Evolutionary conservation across 2,113 vertebrate species (phyloP).

Genomic region (Pangasianodon hypophthalmus): DNA sequence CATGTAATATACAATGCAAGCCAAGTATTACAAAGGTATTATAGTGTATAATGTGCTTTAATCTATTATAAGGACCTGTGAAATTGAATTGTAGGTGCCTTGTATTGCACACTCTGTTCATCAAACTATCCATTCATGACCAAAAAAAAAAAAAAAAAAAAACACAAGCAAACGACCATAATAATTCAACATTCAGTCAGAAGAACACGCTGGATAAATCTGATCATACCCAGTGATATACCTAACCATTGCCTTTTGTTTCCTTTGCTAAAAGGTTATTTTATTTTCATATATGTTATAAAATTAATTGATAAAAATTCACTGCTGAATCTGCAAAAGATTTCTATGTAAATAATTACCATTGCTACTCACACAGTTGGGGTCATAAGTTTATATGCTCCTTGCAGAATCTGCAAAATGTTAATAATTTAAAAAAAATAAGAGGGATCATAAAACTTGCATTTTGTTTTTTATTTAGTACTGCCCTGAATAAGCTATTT

Average conservation of each 20-base stretch:
- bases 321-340: neutral
- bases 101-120: neutral
- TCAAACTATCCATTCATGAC: neutral
- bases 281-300: neutral
- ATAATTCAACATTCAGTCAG: neutral
- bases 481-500: no score
- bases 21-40: neutral
- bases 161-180: neutral
- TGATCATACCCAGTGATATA: neutral
- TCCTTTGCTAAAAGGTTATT: neutral
- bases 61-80: neutral
- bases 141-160: neutral
- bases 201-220: neutral
- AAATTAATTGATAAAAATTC: neutral
- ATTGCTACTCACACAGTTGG: neutral
- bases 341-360: neutral
- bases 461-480: no score
- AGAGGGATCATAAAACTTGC: no score
- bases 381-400: no score
- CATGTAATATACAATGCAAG: constrained; percentile 5
- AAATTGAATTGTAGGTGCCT: neutral
- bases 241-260: neutral
- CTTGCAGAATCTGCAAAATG: no score
- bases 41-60: neutral
- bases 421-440: no score